These are phyloP conservation scores for Sebastes ruberrimus DNA, from an alignment of 2,797 vertebrate species.

Conservation along the genomic window DNA sequence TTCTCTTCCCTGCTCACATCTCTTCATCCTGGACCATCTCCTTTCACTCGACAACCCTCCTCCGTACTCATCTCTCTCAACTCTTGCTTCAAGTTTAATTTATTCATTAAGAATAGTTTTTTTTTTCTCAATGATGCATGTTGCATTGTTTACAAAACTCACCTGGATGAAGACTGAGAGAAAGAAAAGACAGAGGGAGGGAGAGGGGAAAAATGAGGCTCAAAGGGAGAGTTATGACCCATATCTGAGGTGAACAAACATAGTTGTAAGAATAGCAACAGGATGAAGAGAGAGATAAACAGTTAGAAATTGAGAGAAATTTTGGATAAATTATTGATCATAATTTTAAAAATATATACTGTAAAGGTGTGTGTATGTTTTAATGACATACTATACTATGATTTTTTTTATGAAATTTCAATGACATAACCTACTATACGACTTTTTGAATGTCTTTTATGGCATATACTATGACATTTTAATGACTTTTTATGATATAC, in stretches of 20 bases:
- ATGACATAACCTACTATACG: no score
- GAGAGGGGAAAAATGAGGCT: background rate
- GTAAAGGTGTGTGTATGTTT: background rate
- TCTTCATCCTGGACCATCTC: background rate
- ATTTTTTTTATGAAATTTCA: background rate
- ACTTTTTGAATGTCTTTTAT: no score
- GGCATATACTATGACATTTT: no score
- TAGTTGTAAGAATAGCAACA: background rate
- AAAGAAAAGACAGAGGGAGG: background rate
- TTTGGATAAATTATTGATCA: background rate
- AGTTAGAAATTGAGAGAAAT: background rate
- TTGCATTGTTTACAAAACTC: background rate
- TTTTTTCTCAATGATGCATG: background rate
- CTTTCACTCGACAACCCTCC: background rate
- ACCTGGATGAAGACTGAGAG: background rate
- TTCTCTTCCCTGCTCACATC: background rate
- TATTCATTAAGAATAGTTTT: background rate
- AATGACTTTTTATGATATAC: no score
- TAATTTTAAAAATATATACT: background rate
- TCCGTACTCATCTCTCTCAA: background rate
- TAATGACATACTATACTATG: background rate
- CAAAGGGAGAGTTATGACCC: background rate
- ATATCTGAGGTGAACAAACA: background rate
- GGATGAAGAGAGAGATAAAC: background rate
- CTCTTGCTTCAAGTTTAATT: background rate